These are phyloP conservation scores for Ursus arctos DNA, from an alignment of 2,113 vertebrate species.

Conservation along the genomic window DNA sequence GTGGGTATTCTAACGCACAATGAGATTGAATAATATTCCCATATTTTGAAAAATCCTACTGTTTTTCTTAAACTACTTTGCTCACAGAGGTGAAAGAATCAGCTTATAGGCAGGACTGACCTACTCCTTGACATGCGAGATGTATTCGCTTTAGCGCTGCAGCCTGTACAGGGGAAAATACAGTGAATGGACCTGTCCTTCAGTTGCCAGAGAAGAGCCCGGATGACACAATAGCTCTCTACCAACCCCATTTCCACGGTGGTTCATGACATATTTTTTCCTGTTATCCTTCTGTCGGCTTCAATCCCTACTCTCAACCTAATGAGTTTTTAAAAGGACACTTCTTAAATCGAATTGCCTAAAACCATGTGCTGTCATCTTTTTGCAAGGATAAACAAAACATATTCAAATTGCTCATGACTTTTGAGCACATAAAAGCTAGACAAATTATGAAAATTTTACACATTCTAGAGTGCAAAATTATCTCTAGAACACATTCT, in stretches of 20 bases:
- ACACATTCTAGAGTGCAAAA: constrained; percentile 1
- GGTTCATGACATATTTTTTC: not conserved
- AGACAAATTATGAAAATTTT: constrained; percentile 62
- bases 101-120: not conserved
- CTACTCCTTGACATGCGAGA: not conserved
- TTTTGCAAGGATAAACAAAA: constrained; percentile 79
- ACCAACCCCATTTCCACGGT: not conserved
- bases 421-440: constrained; percentile 71
- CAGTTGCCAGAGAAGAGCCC: not conserved
- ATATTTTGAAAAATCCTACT: not conserved
- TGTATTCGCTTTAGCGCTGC: not conserved
- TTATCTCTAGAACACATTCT: not conserved
- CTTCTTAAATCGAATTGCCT: constrained; percentile 68
- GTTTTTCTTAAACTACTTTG: not conserved
- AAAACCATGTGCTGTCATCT: constrained; percentile 69
- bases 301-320: not conserved
- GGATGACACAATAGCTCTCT: not conserved
- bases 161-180: not conserved
- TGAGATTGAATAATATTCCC: not conserved
- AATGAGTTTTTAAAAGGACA: constrained; percentile 2
- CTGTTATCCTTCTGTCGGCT: not conserved
- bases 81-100: constrained; percentile 22
- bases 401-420: constrained; percentile 77
- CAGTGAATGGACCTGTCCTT: constrained; percentile 33
- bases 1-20: not conserved